These are phyloP conservation scores for Odontothrips loti DNA, from an alignment of 2,888 invertebrate genomes.

Conservation along the genomic window DNA sequence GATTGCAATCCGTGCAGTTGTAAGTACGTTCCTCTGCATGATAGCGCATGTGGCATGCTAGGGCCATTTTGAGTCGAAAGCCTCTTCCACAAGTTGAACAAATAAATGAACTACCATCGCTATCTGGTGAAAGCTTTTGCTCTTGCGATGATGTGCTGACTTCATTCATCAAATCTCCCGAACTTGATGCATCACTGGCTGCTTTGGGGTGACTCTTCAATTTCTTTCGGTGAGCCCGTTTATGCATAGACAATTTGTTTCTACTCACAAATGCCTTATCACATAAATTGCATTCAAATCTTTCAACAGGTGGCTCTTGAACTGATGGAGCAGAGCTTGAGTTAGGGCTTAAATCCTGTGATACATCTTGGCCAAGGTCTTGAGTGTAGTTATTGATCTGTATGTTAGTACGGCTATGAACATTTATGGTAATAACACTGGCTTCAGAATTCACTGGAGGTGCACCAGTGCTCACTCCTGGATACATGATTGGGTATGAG, in stretches of 20 bases:
- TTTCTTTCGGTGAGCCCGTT: not conserved
- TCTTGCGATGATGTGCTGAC: slow-evolving; percentile 7
- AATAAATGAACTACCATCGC: not conserved
- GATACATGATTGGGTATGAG: slow-evolving; percentile 3
- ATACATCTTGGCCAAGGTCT: not conserved
- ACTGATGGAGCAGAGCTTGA: not conserved
- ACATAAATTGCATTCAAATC: slow-evolving; percentile 11
- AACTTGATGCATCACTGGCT: not conserved
- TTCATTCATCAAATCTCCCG: not conserved
- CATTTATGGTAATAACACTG: slow-evolving; percentile 12
- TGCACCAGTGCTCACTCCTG: not conserved
- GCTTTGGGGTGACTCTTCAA: not conserved
- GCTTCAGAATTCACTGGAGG: slow-evolving; percentile 2
- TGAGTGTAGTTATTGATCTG: not conserved
- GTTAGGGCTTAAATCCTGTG: slow-evolving; percentile 4
- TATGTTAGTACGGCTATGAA: slow-evolving; percentile 6
- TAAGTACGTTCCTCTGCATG: not conserved
- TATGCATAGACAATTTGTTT: slow-evolving; percentile 21
- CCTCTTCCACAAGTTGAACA: not conserved
- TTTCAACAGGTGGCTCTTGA: not conserved
- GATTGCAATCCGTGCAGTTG: slow-evolving; percentile 15
- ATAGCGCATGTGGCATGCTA: slow-evolving; percentile 3
- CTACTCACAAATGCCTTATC: slow-evolving; percentile 1
- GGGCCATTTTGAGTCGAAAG: not conserved
- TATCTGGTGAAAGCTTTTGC: not conserved